Evolutionary conservation across 2,113 vertebrate genomes (phyloP), one percentile per base, ranked within the genome.

Genomic region (Cichladusa arquata): DNA sequence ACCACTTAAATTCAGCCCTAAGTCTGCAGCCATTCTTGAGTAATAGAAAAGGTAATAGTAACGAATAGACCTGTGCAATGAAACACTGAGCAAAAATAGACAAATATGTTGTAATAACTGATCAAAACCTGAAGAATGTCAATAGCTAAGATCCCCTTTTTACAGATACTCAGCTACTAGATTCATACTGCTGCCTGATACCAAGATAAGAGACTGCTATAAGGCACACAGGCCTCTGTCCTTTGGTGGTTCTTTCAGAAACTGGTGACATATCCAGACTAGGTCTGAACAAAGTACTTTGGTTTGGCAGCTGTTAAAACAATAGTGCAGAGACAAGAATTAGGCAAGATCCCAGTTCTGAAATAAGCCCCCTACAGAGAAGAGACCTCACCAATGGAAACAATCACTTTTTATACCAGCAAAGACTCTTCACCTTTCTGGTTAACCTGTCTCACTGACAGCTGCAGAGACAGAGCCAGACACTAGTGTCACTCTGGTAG

Each of bases 301-400:
- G 86, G 94, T 91, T 79, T 0, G 38, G 58, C 14, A 79, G 51
- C 60, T 71, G 60, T 70, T 81, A 77, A 90, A 90, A 56, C 67
- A 84, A 34, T 24, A 95, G 90, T 78, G 76, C 86, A 96, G 88
- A 81, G 60, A 85, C 29, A 72, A 93, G 79, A 56, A 48, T 74
- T 26, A 90, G 60, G 79, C 60, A 85, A 91, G 83, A 84, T 45
- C 60, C 38, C 89, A 87, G 70, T 38, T 87, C 65, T 66, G 79
- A 92, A 88, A 45, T 70, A 88, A 86, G 86, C 67, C 47, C n/a
- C 61, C 33, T 42, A 19, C 26, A 66, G 79, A 54, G 77, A 54
- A 60, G 69, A 88, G 67, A 62, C 34, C 72, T 61, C 77, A 50
- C 74, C 90, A 62, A 36, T 12, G 60, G 67, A 66, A 96, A 85